Base-by-base conservation (phyloP, 2,113 vertebrate genomes). In the Dicentrarchus labrax region DNA sequence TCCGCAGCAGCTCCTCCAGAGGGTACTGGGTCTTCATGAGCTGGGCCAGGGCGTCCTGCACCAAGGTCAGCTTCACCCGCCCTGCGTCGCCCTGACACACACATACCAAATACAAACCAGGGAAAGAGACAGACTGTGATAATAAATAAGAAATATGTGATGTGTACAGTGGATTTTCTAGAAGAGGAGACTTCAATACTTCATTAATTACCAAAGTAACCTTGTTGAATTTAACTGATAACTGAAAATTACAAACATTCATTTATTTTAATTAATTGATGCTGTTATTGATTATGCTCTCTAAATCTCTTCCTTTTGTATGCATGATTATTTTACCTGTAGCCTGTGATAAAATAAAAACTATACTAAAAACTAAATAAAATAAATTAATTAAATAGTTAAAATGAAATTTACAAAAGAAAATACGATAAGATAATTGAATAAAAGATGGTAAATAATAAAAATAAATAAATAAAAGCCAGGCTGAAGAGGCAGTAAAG, bases 11-110 rank as follows among this genome's bases (percentile, higher is more conserved):
- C 82, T 96, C 94, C 71, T 96, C 92, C 50, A 93, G 84, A 36
- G 92, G 85, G 76, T 92, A 94, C 84, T 94, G 94, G 59, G 90
- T 93, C 83, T 89, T 88, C 74, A 80, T 93, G 78, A 96, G 91
- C 83, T 93, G 80, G 68, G 91, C 91, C 87, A 96, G 88, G 76
- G 94, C 93, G 78, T 96, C 96, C 92, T 94, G 93, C 88, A 96
- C 95, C 92, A 95, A 89, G 77, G 92, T 95, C 92, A 96, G 94
- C 91, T 94, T 95, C 67, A 78, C 89, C 41, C 56, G 75, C 21
- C 76, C 86, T 0, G 41, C 39, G 16, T 89, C 86, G 12, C 87
- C 87, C 92, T 94, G 83, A 43, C 30, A 51, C 16, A 62, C n/a
- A 72, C 39, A 30, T 30, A 74, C 17, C 54, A 54, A 57, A 38